Conservation (phyloP, 2,797 vertebrate species). For the Falco naumanni region DNA sequence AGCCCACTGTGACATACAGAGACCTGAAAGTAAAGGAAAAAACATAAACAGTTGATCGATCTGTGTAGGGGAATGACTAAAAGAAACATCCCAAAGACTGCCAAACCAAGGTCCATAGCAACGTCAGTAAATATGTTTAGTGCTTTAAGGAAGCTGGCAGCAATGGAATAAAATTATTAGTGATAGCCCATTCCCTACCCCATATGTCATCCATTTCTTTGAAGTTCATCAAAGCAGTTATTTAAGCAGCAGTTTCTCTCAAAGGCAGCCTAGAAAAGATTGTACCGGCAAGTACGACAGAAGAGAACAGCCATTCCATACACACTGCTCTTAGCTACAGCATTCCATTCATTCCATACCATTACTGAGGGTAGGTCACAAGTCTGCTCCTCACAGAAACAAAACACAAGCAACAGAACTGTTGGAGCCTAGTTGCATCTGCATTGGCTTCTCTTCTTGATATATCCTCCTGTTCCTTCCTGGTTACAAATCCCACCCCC, state of each 20-base stretch:
- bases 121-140: background rate
- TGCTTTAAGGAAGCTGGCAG: background rate
- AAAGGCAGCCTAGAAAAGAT: background rate
- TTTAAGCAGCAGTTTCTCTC: background rate
- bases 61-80: background rate
- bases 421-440: background rate
- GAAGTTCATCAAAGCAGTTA: background rate
- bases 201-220: background rate
- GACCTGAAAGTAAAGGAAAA: background rate
- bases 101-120: background rate
- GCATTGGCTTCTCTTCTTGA: background rate
- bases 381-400: background rate
- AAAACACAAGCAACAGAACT: background rate
- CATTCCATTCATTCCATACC: too few relatives aligned
- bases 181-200: background rate
- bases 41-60: background rate
- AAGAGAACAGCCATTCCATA: background rate
- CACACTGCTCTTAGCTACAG: background rate
- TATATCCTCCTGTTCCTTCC: background rate
- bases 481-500: background rate
- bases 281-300: background rate
- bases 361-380: background rate
- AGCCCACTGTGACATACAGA: background rate
- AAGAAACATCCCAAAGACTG: background rate
- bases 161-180: background rate